phyloP scores from a whole-genome alignment of 2,888 invertebrate genomes.

The Sphinx pinastri region DNA sequence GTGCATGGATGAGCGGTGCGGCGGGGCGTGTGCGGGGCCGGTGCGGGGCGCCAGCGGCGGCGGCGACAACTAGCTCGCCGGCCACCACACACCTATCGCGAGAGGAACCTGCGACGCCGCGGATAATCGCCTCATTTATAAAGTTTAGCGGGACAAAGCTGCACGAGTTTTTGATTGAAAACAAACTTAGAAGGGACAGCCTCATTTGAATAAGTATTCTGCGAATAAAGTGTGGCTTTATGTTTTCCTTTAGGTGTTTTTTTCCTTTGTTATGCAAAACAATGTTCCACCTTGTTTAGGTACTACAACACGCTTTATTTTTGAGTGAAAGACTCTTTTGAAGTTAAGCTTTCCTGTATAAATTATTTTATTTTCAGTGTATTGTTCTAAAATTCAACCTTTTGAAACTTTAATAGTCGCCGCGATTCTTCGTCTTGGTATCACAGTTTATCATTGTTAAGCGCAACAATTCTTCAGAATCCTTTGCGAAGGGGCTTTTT shows the following conservation, averaged over 20 bases:
- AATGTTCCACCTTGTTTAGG: conserved; percentile 84
- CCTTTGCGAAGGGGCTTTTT: conserved; percentile 7
- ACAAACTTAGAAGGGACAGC: conserved; percentile 84
- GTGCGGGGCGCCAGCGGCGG: conserved; percentile 37
- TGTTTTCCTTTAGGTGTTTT: conserved; percentile 84
- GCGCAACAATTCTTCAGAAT: conserved; percentile 30
- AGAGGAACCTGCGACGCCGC: conserved; percentile 62
- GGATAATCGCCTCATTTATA: conserved; percentile 84
- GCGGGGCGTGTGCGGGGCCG: conserved; percentile 36
- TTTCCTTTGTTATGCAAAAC: conserved; percentile 84
- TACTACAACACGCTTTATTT: conserved; percentile 84
- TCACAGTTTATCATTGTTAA: conserved; percentile 67
- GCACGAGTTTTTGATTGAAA: conserved; percentile 84
- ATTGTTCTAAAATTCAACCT: conserved; percentile 78
- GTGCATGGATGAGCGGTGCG: conserved; percentile 40
- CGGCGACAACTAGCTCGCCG: conserved; percentile 40
- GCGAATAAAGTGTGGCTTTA: conserved; percentile 84
- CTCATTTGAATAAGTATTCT: conserved; percentile 85
- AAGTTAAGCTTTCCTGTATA: conserved; percentile 83
- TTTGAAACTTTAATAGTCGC: conserved; percentile 76
- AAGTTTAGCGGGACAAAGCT: conserved; percentile 83
- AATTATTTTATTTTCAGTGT: conserved; percentile 83
- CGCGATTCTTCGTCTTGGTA: conserved; percentile 65
- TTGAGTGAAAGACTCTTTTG: conserved; percentile 84
- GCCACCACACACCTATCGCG: conserved; percentile 68